Percentiles rank a stretch among this genome's conserved stretches.
phyloP scores from a whole-genome alignment of 2,888 invertebrate genomes.

The Nephrotoma guestfalica region DNA sequence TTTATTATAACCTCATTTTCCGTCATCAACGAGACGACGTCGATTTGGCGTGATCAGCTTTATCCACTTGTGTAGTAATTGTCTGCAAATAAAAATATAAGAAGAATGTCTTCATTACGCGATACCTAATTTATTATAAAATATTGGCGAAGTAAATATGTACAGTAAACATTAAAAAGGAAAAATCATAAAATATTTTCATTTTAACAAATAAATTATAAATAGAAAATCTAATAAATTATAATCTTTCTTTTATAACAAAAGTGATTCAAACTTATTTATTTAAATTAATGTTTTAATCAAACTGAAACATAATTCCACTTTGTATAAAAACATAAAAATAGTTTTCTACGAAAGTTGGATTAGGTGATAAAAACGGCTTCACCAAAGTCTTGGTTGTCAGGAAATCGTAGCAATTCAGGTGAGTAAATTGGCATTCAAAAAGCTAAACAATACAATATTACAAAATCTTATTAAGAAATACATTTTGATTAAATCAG shows the following conservation, averaged over 20 bases:
- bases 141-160: no score
- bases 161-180: neutral
- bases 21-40: neutral
- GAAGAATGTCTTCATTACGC: no score
- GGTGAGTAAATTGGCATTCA: neutral
- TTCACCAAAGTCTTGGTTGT: slow-evolving; percentile 15
- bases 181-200: neutral
- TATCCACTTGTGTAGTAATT: neutral
- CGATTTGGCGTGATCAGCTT: neutral
- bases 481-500: no score
- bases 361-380: slow-evolving; percentile 10
- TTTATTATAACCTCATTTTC: neutral
- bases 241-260: neutral
- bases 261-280: neutral
- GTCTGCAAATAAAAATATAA: no score
- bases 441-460: no score
- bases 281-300: neutral
- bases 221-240: neutral
- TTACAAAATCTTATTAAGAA: no score
- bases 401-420: neutral
- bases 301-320: neutral
- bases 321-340: neutral
- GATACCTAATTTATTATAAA: no score
- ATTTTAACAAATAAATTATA: neutral
- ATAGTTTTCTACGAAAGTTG: neutral